Evolutionary conservation across 2,797 vertebrate genomes (phyloP), one percentile per base, ranked within the genome.

Genomic region (Alectoris magna): DNA sequence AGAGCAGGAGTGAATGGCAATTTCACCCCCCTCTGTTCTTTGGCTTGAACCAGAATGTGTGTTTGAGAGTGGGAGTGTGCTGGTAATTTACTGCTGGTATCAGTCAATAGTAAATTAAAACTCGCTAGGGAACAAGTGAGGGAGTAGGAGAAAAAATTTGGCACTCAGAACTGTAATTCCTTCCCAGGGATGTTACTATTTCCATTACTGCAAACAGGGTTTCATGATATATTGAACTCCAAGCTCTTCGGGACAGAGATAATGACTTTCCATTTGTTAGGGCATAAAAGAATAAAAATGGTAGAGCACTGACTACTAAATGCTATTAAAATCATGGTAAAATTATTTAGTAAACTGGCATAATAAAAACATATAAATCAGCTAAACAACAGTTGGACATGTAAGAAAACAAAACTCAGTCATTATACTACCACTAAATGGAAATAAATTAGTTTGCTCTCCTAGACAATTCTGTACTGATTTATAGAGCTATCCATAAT

Each of bases 71-170:
- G 92, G 94, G 95, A 96, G 93, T 95, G 92, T 90, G 93, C 75
- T 24, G 62, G 91, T 80, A 95, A 96, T 94, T 96, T 95, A 96
- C 80, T 77, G 92, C 85, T 77, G 83, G 92, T 92, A 95, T 95
- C 93, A 93, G 92, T 92, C 93, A 95, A 79, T 76, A 92, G 91
- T 96, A 96, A 96, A 96, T 93, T 96, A 93, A 94, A 95, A 93
- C 80, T 91, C 83, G 0, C 87, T 49, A 86, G 93, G 83, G 95
- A 96, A 91, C 83, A 87, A 95, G 83, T 87, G 89, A 93, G 83
- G 94, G 93, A 96, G 91, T 53, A 90, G 36, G 44, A 83, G 36
- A 91, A 93, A 95, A 95, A 94, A 93, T 41, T 44, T 95, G 95
- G 93, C 94, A 82, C 87, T 79, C 44, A 18, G 64, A 91, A 88